A percentile compares a stretch with the other conserved stretches of the same genome.
phyloP scores from a whole-genome alignment of 1,140 invertebrate genomes.

The Panagrolaimus sp. region DNA sequence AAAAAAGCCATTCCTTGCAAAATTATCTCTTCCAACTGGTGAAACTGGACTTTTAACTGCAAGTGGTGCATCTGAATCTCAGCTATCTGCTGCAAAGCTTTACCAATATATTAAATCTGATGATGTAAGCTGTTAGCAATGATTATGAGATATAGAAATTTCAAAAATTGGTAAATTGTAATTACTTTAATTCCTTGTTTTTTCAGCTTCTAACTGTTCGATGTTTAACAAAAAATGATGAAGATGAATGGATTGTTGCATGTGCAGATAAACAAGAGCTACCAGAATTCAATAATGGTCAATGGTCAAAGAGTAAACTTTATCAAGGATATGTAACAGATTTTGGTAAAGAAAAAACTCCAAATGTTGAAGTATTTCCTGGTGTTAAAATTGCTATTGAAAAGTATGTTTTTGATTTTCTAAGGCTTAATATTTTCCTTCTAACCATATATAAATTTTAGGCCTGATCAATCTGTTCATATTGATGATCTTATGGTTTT shows the following conservation, averaged over 20 bases:
- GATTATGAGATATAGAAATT: too few species aligned
- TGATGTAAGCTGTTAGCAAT: background rate
- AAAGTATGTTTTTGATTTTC: background rate
- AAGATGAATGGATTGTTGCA: background rate
- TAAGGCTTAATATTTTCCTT: background rate
- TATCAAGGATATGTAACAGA: background rate
- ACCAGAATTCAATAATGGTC: background rate
- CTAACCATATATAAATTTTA: too few species aligned
- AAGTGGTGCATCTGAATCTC: background rate
- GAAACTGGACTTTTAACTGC: background rate
- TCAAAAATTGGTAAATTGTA: too few species aligned
- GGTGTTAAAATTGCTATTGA: background rate
- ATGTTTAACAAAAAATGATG: background rate
- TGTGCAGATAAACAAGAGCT: background rate
- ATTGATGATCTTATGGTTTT: too few species aligned
- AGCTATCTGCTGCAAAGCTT: background rate
- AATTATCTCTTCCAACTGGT: background rate
- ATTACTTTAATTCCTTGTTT: too few species aligned
- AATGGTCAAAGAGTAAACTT: background rate
- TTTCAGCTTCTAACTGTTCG: background rate
- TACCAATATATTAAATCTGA: background rate
- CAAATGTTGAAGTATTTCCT: slow-evolving; percentile 4
- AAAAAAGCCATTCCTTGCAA: background rate
- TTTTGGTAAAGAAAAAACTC: background rate
- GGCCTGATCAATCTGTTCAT: too few species aligned